These are phyloP conservation scores for Gnathonemus longibarbis DNA, from an alignment of 2,113 vertebrate species.

Conservation along the genomic window DNA sequence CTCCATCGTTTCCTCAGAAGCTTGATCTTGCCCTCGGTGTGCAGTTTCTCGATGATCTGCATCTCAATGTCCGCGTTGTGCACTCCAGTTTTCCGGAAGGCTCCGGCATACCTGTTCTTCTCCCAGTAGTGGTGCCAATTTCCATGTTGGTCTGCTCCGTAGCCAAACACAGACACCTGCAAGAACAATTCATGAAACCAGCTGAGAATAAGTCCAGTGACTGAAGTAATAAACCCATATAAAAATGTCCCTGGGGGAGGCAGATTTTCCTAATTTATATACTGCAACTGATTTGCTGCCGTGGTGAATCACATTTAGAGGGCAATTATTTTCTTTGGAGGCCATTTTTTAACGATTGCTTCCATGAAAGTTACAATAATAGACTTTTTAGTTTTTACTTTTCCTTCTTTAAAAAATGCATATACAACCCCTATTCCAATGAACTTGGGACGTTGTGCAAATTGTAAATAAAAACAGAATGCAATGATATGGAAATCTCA, in stretches of 20 bases:
- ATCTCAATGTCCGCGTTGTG: constrained; percentile 60
- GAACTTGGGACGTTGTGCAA: no score
- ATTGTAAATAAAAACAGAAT: no score
- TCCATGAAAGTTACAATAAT: not conserved
- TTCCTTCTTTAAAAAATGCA: not conserved
- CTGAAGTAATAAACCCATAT: not conserved
- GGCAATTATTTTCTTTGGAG: not conserved
- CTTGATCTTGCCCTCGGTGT: constrained; percentile 58
- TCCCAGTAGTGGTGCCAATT: constrained; percentile 81
- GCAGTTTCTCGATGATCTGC: constrained; percentile 51
- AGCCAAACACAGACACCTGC: constrained; percentile 72
- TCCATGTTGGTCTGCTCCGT: constrained; percentile 60
- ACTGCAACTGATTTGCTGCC: not conserved
- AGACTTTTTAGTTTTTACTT: not conserved
- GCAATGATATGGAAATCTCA: no score
- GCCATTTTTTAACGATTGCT: not conserved
- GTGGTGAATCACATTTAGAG: not conserved
- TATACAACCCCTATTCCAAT: not conserved
- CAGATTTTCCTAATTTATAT: not conserved
- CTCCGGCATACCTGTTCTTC: constrained; percentile 54
- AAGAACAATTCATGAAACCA: not conserved
- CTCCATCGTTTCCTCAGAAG: constrained; percentile 38
- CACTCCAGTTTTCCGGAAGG: constrained; percentile 64
- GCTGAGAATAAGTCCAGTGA: not conserved
- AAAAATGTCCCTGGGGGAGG: not conserved